Percentiles rank a stretch among this genome's conserved stretches.
Conservation (phyloP, 2,113 vertebrate species). For the Thermophis baileyi region DNA sequence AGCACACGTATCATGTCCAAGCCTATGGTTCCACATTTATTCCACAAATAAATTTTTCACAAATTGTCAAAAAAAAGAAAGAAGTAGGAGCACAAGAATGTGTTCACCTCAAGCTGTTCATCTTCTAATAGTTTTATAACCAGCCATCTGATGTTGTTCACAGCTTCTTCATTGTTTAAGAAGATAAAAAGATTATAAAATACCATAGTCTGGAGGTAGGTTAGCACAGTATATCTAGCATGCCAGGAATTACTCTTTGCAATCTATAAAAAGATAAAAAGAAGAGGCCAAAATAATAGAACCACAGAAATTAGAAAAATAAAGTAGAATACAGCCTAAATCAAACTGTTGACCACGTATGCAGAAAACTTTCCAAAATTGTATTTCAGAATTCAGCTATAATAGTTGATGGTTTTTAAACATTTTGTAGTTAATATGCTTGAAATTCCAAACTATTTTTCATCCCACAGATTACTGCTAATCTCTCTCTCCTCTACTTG, state of each 20-base stretch:
- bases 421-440: background rate
- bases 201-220: slow-evolving; percentile 97
- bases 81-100: background rate
- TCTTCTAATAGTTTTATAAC: slow-evolving; percentile 89
- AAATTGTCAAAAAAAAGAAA: background rate
- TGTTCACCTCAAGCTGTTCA: slow-evolving; percentile 90
- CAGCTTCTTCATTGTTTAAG: slow-evolving; percentile 81
- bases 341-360: background rate
- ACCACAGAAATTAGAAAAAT: slow-evolving; percentile 1
- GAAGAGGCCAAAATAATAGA: slow-evolving; percentile 2
- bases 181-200: slow-evolving; percentile 99
- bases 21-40: background rate
- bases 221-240: slow-evolving; percentile 90
- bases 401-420: background rate
- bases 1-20: background rate
- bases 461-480: background rate
- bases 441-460: background rate
- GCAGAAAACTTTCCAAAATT: background rate
- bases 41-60: background rate
- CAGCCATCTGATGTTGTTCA: slow-evolving; percentile 80
- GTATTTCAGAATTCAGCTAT: background rate
- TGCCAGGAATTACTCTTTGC: slow-evolving; percentile 95
- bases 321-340: background rate
- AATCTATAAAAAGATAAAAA: slow-evolving; percentile 71
- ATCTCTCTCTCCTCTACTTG: background rate